Base-by-base conservation (phyloP, 2,797 vertebrate species). In the Heterohyrax brucei region DNA sequence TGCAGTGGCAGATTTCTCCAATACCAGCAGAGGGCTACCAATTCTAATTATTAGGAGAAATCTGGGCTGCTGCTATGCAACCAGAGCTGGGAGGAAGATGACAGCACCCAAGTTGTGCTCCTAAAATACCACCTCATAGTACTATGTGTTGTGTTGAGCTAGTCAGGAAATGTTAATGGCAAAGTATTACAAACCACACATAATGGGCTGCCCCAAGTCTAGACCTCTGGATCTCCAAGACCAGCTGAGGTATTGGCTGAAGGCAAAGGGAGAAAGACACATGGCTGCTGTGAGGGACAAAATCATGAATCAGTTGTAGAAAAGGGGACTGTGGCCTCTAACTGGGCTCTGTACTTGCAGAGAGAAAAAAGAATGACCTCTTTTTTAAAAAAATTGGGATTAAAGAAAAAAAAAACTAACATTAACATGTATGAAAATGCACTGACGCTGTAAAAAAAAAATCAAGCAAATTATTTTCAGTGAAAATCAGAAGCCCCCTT, bases 391-490 rank as follows among this genome's bases (percentile, higher is more conserved):
- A 39, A 39, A 39, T 39, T 39, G 39, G 39, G 39, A 39, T 39
- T 39, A 39, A 39, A 39, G 39, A 39, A 39, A 39, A 39, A 39
- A 39, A 39, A 39, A 39, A 39, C 39, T 39, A 39, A 39, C 39
- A 39, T 39, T 39, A 95, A 79, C 50, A 93, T 18, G 93, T 70
- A 84, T 61, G 62, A 85, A 95, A 93, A 81, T 50, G 77, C 39
- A 95, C 7, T 50, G 78, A 59, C 13, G 62, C 33, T 66, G 9
- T 53, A 6, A 44, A 92, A 95, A 95, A 79, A n/a, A 68, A 14
- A 50, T 85, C 75, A 81, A 84, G 30, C 7, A 92, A 89, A 95
- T 87, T 86, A 85, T 78, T 83, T 75, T 22, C 5, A 10, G 28
- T 84, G 28, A 68, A 89, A 46, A 84, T 22, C 61, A 83, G 92